A percentile compares a stretch with the other conserved stretches of the same genome.
These are phyloP conservation scores for Spongilla lacustris DNA, from an alignment of 37 sponge, comb jelly and placozoan species.

Conservation along the genomic window DNA sequence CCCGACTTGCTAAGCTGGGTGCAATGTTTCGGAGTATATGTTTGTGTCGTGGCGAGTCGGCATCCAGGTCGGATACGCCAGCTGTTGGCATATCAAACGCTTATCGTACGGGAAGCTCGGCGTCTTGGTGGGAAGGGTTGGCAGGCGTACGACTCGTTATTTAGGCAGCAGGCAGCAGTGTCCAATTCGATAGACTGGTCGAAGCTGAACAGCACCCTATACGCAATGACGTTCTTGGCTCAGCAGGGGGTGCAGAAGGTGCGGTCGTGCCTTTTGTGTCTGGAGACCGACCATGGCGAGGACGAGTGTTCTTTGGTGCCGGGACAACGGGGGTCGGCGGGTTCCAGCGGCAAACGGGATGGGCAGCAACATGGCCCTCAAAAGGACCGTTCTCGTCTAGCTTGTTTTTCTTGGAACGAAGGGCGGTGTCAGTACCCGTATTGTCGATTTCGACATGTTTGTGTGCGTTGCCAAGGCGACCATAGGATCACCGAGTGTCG, in stretches of 20 bases:
- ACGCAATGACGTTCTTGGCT: constrained; percentile 13
- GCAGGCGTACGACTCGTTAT: constrained; percentile 19
- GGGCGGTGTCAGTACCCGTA: constrained; percentile 5
- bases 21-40: too few species aligned
- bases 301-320: background rate
- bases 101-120: constrained; percentile 9
- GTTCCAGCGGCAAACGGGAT: too few species aligned
- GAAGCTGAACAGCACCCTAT: constrained; percentile 7
- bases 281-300: constrained; percentile 5
- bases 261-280: background rate
- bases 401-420: background rate
- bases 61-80: too few species aligned
- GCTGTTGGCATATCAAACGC: constrained; percentile 18
- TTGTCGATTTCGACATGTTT: constrained; percentile 11
- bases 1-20: too few species aligned
- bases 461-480: constrained; percentile 1
- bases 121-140: constrained; percentile 13
- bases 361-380: too few species aligned
- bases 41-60: too few species aligned
- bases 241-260: background rate
- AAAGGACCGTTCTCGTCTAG: background rate
- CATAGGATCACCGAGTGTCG: background rate
- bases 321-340: too few species aligned
- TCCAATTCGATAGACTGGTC: constrained; percentile 21
- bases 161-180: constrained; percentile 8